Conservation (phyloP, 2,113 vertebrate species). For the Probosciger aterrimus region DNA sequence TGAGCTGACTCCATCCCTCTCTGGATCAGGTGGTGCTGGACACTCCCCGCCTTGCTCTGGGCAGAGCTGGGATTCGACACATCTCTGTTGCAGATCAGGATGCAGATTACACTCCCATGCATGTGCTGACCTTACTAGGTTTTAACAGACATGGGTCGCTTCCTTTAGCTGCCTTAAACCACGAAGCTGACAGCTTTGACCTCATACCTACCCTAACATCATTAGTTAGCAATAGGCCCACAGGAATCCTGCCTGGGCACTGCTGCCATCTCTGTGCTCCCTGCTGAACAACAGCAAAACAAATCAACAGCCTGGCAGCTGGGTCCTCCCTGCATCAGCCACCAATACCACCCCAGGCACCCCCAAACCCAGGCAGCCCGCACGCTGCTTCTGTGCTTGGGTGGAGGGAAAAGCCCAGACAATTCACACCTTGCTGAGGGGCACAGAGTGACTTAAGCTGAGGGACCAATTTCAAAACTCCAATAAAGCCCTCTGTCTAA, state of each 20-base stretch:
- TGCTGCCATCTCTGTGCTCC: background rate
- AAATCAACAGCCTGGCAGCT: background rate
- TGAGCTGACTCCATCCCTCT: background rate
- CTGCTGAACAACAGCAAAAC: background rate
- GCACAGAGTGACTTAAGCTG: too few relatives aligned
- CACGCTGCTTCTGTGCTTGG: rapidly evolving
- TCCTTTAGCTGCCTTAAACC: background rate
- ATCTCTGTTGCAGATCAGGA: background rate
- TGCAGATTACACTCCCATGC: background rate
- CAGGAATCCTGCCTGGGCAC: background rate
- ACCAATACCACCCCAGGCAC: background rate
- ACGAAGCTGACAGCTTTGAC: background rate
- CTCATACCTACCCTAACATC: background rate
- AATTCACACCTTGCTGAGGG: too few relatives aligned
- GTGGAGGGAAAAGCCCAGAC: background rate
- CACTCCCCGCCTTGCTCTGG: background rate
- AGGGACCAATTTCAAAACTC: background rate
- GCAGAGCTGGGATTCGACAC: rapidly evolving
- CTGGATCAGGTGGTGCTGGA: background rate
- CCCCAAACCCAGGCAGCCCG: rapidly evolving
- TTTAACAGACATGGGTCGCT: rapidly evolving
- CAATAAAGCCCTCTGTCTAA: background rate
- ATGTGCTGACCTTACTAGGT: rapidly evolving
- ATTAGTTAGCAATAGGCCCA: rapidly evolving
- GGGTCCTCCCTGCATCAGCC: background rate